These are phyloP conservation scores for Tragelaphus scriptus DNA, from an alignment of 2,113 vertebrate genomes.

Conservation along the genomic window DNA sequence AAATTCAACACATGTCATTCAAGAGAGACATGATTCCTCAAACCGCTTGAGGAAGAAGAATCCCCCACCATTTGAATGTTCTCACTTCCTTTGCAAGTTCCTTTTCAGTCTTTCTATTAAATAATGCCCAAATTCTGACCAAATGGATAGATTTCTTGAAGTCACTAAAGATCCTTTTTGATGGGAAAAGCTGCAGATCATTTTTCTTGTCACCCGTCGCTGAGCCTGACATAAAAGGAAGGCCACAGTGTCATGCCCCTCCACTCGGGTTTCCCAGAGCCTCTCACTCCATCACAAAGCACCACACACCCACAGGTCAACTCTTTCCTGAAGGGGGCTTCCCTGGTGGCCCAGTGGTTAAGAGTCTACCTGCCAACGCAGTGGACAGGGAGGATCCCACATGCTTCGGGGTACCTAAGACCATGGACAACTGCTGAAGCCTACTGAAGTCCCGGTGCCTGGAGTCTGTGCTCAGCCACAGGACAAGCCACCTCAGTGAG, in stretches of 20 bases:
- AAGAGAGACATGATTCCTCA: not conserved
- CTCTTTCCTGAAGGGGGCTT: not conserved
- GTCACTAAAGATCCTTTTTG: not conserved
- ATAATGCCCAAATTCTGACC: not conserved
- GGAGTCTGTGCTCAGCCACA: not conserved
- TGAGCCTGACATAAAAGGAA: not conserved
- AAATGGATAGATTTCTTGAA: not conserved
- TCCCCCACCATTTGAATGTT: slow-evolving; percentile 12
- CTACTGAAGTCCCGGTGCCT: not conserved
- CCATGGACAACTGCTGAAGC: not conserved
- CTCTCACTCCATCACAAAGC: not conserved
- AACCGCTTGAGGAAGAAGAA: not conserved
- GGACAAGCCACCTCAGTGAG: not conserved
- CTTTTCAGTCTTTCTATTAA: not conserved
- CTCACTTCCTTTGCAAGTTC: not conserved
- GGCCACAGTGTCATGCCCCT: not conserved
- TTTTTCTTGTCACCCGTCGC: not conserved
- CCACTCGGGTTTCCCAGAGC: not conserved
- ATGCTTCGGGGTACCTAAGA: not conserved
- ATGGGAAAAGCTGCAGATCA: not conserved
- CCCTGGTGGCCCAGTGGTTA: not conserved
- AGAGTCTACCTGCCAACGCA: not conserved
- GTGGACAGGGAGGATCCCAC: not conserved
- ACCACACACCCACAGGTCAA: not conserved
- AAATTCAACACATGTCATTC: not conserved